phyloP scores from a whole-genome alignment of 2,888 invertebrate genomes.

The Sialis fuliginosa region DNA sequence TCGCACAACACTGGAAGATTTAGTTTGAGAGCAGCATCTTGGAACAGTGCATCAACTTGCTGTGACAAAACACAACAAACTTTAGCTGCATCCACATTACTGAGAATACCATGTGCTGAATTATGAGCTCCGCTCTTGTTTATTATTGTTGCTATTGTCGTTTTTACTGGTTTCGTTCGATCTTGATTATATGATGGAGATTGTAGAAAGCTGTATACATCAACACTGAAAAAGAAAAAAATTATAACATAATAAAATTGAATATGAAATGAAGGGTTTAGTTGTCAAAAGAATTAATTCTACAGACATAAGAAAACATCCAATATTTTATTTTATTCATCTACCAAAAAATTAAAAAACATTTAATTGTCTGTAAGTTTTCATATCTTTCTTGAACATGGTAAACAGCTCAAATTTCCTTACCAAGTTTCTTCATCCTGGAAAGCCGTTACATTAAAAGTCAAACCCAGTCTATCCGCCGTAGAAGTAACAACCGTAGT shows the following conservation, averaged over 20 bases:
- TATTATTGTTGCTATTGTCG: conserved; percentile 55
- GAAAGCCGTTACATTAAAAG: conserved; percentile 38
- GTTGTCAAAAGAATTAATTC: no score
- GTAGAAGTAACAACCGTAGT: conserved; percentile 41
- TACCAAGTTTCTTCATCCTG: conserved; percentile 65
- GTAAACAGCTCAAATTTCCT: conserved; percentile 11
- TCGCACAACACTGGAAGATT: conserved; percentile 70
- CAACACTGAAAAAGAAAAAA: conserved; percentile 39
- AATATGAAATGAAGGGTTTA: no score
- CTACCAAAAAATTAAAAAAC: no score
- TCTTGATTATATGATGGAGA: conserved; percentile 23
- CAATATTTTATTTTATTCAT: no score
- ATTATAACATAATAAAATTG: not conserved
- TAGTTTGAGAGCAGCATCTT: conserved; percentile 71
- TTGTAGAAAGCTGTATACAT: conserved; percentile 69
- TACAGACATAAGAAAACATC: no score
- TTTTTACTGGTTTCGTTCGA: conserved; percentile 37
- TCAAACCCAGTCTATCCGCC: conserved; percentile 39
- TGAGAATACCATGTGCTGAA: conserved; percentile 35
- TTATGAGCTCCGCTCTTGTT: conserved; percentile 34
- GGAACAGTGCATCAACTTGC: conserved; percentile 79
- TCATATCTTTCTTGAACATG: no score
- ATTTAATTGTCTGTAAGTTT: no score
- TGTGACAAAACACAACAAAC: conserved; percentile 80
- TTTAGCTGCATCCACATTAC: conserved; percentile 67